Conservation (phyloP, 2,797 vertebrate species). For the Catharus ustulatus region DNA sequence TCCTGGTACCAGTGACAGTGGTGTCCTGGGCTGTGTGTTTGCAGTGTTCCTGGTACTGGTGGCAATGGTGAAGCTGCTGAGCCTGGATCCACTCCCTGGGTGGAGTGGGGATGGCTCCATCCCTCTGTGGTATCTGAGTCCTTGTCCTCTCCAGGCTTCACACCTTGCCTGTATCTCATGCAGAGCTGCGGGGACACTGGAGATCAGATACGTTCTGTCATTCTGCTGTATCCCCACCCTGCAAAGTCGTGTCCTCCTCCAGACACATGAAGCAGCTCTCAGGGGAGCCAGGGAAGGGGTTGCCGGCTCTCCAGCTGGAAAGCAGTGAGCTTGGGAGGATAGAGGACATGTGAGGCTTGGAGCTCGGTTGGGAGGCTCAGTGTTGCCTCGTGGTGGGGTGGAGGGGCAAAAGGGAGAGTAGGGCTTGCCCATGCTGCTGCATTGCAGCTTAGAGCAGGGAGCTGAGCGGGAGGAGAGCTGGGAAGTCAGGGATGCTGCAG, state of each 20-base stretch:
- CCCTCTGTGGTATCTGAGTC: not conserved
- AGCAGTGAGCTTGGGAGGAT: not conserved
- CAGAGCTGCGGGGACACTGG: not conserved
- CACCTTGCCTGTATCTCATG: not conserved
- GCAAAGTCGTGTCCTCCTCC: not conserved
- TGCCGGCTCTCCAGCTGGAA: not conserved
- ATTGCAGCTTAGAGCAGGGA: slow-evolving; percentile 42
- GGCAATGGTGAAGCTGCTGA: not conserved
- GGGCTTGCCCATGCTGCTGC: slow-evolving; percentile 6
- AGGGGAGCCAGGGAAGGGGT: not conserved
- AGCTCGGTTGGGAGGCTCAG: rapidly evolving
- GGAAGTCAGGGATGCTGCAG: slow-evolving; percentile 46
- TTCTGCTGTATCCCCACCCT: not conserved
- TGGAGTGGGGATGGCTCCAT: not conserved
- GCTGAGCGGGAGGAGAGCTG: slow-evolving; percentile 1
- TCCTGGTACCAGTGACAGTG: rapidly evolving
- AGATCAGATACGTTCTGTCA: rapidly evolving
- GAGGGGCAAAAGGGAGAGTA: not conserved
- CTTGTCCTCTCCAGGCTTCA: not conserved
- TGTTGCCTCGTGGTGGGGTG: not conserved
- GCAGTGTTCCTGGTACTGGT: not conserved
- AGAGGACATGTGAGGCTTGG: not conserved
- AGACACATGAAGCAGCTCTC: not conserved
- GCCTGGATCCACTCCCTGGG: not conserved
- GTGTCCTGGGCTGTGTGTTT: not conserved